phyloP scores from a whole-genome alignment of 2,113 vertebrate genomes.

The Galemys pyrenaicus region DNA sequence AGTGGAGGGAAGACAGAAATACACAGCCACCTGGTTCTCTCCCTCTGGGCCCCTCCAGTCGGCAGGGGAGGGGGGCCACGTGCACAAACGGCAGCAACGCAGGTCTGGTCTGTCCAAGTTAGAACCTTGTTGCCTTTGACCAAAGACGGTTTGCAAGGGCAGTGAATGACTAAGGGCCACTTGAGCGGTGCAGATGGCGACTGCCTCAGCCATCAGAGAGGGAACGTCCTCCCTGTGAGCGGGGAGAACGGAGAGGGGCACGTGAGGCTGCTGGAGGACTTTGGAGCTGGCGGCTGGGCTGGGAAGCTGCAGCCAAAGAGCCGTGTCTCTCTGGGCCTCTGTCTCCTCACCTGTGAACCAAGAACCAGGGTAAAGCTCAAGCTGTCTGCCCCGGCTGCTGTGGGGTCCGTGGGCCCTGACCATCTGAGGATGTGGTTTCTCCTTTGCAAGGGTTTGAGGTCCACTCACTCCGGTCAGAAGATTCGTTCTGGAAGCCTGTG shows the following conservation, averaged over 20 bases:
- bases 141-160: constrained; percentile 53
- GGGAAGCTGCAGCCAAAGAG: neutral
- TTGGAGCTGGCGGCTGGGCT: neutral
- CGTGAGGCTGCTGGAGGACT: neutral
- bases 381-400: neutral
- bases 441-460: neutral
- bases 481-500: neutral
- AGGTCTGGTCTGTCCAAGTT: neutral
- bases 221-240: too few species aligned
- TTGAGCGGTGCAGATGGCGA: neutral
- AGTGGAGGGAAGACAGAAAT: neutral
- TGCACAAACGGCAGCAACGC: neutral
- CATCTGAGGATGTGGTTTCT: neutral
- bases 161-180: constrained; percentile 50
- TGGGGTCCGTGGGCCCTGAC: neutral
- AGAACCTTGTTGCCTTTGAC: constrained; percentile 40
- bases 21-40: constrained; percentile 44
- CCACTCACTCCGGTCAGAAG: neutral
- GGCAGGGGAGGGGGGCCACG: neutral
- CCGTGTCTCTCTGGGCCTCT: neutral
- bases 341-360: neutral
- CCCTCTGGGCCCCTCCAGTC: constrained; percentile 9
- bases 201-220: neutral
- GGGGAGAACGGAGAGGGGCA: too few species aligned
- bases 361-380: neutral